Evolutionary conservation across 2,888 invertebrate genomes (phyloP), one percentile per base, ranked within the genome.

Genomic region (Papilio elwesi): DNA sequence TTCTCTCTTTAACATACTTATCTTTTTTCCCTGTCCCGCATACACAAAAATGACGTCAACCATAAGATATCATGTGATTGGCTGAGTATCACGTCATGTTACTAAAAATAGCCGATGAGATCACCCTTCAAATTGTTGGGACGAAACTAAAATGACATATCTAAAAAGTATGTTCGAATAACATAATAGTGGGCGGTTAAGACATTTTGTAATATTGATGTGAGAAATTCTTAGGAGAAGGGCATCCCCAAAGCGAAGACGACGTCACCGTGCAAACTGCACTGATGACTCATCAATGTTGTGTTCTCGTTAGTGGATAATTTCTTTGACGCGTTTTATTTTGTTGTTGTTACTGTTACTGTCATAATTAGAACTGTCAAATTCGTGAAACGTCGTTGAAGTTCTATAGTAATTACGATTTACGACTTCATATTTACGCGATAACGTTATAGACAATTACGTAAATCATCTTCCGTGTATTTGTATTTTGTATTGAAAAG

Each of bases 281-380:
- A 86, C 81, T 83, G 89, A 90, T 92, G 91, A 91, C 82, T 92
- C 93, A 93, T 87, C 89, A 89, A 87, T 93, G 92, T 92, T 92
- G 87, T 90, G 87, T 82, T 88, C 85, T 84, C 81, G 84, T 83
- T 87, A 80, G 81, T 84, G 82, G 80, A 79, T 85, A 83, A 86
- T 85, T 84, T 88, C 84, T 85, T 85, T 83, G 80, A 78, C 82
- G 83, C 82, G 84, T 83, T 84, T 82, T 87, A 84, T 83, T 89
- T 85, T 87, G 84, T 85, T 86, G 83, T 85, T 78, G 78, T 78
- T 83, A 75, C 85, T 78, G 78, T 78, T 83, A 75, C 85, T 87
- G 87, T 89, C 88, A 88, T 82, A 80, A 84, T 76, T 83, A 65
- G 84, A 88, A 85, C 87, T 89, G 90, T 90, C 90, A 90, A 82